A percentile compares a stretch with the other conserved stretches of the same genome.
These are phyloP conservation scores for Trichechus manatus DNA, from an alignment of 2,113 vertebrate species.

Conservation along the genomic window DNA sequence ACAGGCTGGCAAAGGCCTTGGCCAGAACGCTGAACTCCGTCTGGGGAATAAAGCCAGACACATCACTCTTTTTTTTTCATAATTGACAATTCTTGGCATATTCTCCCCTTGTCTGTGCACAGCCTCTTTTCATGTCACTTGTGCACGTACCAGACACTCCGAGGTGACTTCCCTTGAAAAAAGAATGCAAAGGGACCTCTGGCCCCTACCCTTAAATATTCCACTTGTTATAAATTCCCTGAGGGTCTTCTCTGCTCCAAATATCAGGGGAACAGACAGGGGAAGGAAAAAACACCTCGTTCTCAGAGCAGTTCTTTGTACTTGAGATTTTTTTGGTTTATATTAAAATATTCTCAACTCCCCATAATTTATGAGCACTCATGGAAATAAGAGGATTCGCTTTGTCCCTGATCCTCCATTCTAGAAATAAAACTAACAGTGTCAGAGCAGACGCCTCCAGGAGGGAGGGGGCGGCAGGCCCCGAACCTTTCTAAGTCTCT, in stretches of 20 bases:
- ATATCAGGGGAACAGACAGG: constrained; percentile 79
- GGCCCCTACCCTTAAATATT: constrained; percentile 88
- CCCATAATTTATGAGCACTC: constrained; percentile 82
- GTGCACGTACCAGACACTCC: constrained; percentile 86
- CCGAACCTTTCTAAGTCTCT: not conserved
- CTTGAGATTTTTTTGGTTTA: constrained; percentile 82
- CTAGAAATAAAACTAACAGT: constrained; percentile 66
- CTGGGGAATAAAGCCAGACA: constrained; percentile 86
- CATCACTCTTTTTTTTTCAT: constrained; percentile 88
- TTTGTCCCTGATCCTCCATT: constrained; percentile 65
- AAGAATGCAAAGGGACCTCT: constrained; percentile 86
- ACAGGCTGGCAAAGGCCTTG: constrained; percentile 25
- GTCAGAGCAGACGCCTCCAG: not conserved
- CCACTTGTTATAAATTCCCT: constrained; percentile 88
- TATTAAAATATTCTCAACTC: constrained; percentile 87
- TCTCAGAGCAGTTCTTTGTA: constrained; percentile 86
- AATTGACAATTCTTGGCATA: constrained; percentile 90
- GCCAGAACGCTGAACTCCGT: constrained; percentile 62
- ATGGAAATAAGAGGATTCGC: constrained; percentile 54
- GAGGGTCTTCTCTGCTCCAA: constrained; percentile 84
- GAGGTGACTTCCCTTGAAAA: constrained; percentile 89
- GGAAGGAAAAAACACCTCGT: not conserved
- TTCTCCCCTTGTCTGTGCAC: constrained; percentile 83
- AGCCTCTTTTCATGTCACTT: constrained; percentile 88
- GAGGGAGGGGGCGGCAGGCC: not conserved